Evolutionary conservation across 2,888 invertebrate species (phyloP), one percentile per base, ranked within the genome.

Genomic region (Platypus cylindrus): DNA sequence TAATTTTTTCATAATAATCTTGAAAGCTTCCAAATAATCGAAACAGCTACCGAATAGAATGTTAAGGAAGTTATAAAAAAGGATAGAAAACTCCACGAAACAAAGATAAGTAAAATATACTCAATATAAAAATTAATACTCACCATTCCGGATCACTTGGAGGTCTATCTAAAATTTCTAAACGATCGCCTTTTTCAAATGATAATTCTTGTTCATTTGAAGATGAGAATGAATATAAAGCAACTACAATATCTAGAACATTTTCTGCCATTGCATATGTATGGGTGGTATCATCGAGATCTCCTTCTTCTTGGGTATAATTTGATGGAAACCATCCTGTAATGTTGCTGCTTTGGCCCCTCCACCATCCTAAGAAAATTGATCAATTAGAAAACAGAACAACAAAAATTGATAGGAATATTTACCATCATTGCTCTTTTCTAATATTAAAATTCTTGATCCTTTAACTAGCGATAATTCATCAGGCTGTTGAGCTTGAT

Each of bases 281-380:
- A 56, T 90, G 89, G 24, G 87, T 73, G 24, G 85, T 82, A 52
- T 86, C 86, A 51, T 89, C 87, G 18, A 75, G 73, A 58, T 85
- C 85, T 48, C 83, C 81, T 57, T 85, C 85, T 62, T 87, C 87
- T 55, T 86, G 86, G 43, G 95, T 95, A 65, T 98, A 98, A 66
- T 98, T 98, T 32, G 94, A 94, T 7, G 98, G 98, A 61, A 97
- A 98, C 98, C 98, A 93, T 13, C 85, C 84, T 15, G 73, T 70
- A 31, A 68, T 64, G 35, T 70, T 68, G 28, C 73, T 72, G 50
- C 72, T 73, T 65, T 87, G 87, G 32, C 97, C 98, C 54, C 94
- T 76, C 98, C 98, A 98, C 98, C 98, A 98, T 41, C 72, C 61
- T 37, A 12, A 17, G 33, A 39, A 30, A 20, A 34, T 28, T 3